Evolutionary conservation across 1,140 invertebrate species (phyloP).

Genomic region (Ceratina australensis): DNA sequence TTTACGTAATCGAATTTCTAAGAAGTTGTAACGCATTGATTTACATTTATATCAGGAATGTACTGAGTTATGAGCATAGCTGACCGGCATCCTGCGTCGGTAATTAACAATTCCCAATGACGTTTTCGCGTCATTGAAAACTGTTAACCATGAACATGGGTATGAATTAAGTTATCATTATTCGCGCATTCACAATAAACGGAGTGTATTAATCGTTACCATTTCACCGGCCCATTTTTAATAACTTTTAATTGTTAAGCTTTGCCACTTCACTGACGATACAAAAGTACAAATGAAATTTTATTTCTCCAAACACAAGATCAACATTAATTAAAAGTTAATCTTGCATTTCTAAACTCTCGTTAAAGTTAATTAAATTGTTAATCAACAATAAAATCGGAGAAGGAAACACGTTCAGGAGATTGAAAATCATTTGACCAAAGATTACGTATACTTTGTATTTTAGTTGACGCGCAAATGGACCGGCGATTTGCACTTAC

Average conservation of each 20-base stretch:
- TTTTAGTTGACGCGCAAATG: background rate
- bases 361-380: too few relatives aligned
- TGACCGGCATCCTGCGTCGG: background rate
- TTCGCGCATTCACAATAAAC: background rate
- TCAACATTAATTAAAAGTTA: too few relatives aligned
- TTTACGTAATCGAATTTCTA: background rate
- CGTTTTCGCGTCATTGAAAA: constrained; percentile 25
- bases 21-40: background rate
- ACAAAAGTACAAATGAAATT: too few relatives aligned
- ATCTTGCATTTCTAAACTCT: too few relatives aligned
- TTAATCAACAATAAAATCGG: background rate
- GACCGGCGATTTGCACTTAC: background rate
- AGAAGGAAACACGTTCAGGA: background rate
- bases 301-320: too few relatives aligned
- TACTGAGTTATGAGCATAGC: background rate
- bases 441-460: background rate
- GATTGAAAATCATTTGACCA: background rate
- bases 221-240: background rate
- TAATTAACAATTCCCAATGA: constrained; percentile 36
- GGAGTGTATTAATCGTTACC: background rate
- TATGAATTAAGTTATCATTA: constrained; percentile 24
- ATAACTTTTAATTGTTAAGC: background rate
- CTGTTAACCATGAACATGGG: constrained; percentile 1
- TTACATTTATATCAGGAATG: background rate
- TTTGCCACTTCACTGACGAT: background rate